phyloP scores from a whole-genome alignment of 1,140 invertebrate genomes.

The Hyposmocoma kahamanoa region DNA sequence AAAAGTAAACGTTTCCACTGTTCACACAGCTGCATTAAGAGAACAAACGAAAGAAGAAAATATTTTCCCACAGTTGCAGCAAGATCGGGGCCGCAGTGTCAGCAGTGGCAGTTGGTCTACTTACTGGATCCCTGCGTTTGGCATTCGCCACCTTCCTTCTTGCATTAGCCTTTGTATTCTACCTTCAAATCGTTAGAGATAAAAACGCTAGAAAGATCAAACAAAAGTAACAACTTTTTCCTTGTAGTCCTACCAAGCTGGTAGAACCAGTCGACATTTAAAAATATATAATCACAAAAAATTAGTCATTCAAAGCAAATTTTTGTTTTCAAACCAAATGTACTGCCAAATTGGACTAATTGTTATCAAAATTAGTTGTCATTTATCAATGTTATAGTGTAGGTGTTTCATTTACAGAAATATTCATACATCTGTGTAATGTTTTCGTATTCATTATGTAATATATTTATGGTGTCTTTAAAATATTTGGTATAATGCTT shows the following conservation, averaged over 20 bases:
- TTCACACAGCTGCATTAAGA: constrained; percentile 12
- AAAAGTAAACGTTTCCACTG: too few species aligned
- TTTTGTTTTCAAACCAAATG: constrained; percentile 9
- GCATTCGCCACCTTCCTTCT: constrained; percentile 50
- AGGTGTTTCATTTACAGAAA: too few species aligned
- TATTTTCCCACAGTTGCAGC: constrained; percentile 35
- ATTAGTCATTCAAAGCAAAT: too few species aligned
- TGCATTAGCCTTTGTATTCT: constrained; percentile 45
- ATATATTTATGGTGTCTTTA: too few species aligned
- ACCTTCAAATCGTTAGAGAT: constrained; percentile 22
- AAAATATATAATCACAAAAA: neutral
- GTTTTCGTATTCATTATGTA: too few species aligned
- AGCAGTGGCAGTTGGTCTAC: constrained; percentile 32
- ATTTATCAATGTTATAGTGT: too few species aligned
- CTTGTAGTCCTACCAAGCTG: neutral
- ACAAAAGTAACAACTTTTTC: neutral
- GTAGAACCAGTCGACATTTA: neutral
- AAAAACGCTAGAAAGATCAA: neutral
- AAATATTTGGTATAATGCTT: too few species aligned
- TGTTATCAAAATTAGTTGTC: too few species aligned
- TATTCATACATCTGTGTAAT: too few species aligned
- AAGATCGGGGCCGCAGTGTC: constrained; percentile 35
- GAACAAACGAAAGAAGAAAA: constrained; percentile 1
- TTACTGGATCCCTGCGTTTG: constrained; percentile 52
- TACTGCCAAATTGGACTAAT: constrained; percentile 39